These are phyloP conservation scores for Tokudaia muenninki DNA, from an alignment of 2,797 vertebrate genomes.

Conservation along the genomic window DNA sequence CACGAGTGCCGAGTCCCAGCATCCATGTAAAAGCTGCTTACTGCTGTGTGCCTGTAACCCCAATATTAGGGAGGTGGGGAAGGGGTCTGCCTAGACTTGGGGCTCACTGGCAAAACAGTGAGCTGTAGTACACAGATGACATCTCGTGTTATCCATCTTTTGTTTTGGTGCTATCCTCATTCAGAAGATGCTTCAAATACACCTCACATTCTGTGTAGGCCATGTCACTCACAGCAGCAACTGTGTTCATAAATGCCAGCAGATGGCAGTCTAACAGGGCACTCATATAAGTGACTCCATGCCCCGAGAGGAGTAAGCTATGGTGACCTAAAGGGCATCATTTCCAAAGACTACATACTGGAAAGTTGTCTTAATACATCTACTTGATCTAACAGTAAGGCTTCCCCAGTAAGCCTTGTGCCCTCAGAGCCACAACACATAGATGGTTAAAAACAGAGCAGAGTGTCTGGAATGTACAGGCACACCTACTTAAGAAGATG, in stretches of 20 bases:
- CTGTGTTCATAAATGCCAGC: neutral
- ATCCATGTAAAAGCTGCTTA: neutral
- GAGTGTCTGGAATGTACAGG: neutral
- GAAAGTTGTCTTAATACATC: neutral
- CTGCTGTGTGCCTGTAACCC: neutral
- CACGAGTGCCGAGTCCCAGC: neutral
- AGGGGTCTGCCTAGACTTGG: neutral
- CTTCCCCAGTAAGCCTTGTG: neutral
- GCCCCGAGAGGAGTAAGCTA: neutral
- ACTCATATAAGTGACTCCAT: neutral
- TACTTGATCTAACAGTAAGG: neutral
- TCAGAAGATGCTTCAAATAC: neutral
- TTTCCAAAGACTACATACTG: neutral
- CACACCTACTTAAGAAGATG: neutral
- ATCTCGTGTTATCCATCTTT: neutral
- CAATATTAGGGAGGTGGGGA: neutral
- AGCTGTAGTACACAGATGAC: neutral
- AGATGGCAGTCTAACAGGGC: neutral
- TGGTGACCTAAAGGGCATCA: neutral
- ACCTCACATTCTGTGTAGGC: neutral
- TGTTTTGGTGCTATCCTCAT: neutral
- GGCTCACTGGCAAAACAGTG: neutral
- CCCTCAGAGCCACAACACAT: neutral
- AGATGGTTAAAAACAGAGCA: neutral
- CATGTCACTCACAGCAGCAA: neutral